These are phyloP conservation scores for Vandiemenella viatica DNA, from an alignment of 2,888 invertebrate species.

Conservation along the genomic window DNA sequence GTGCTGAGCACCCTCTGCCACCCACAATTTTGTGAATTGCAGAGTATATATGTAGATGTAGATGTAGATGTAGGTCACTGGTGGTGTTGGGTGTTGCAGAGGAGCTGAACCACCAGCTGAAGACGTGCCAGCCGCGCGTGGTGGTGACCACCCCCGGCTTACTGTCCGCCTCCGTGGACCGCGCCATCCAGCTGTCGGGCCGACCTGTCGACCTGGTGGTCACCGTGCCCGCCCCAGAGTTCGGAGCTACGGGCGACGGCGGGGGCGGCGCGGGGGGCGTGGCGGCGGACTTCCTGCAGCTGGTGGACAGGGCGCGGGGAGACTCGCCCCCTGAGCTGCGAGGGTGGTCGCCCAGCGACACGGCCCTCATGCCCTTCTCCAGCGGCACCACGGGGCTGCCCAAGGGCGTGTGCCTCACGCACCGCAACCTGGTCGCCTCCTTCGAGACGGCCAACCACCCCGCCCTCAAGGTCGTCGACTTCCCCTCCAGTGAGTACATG, in stretches of 20 bases:
- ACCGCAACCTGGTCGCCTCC: constrained; percentile 22
- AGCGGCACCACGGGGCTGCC: constrained; percentile 71
- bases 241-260: no score
- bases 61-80: no score
- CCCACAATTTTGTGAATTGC: no score
- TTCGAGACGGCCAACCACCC: background rate
- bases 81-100: no score
- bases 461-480: background rate
- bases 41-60: no score
- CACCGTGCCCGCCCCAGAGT: no score
- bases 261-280: background rate
- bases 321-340: background rate
- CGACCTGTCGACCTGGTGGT: no score
- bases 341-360: background rate
- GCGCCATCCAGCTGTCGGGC: no score
- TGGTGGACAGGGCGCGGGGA: background rate
- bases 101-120: background rate
- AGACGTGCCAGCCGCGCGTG: background rate
- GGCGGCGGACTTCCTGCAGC: background rate
- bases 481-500: background rate
- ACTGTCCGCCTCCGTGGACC: no score
- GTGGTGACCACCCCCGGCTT: no score
- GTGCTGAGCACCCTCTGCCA: no score
- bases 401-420: constrained; percentile 62
- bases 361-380: no score